phyloP scores from a whole-genome alignment of 2,888 invertebrate genomes.

The Mantis religiosa region DNA sequence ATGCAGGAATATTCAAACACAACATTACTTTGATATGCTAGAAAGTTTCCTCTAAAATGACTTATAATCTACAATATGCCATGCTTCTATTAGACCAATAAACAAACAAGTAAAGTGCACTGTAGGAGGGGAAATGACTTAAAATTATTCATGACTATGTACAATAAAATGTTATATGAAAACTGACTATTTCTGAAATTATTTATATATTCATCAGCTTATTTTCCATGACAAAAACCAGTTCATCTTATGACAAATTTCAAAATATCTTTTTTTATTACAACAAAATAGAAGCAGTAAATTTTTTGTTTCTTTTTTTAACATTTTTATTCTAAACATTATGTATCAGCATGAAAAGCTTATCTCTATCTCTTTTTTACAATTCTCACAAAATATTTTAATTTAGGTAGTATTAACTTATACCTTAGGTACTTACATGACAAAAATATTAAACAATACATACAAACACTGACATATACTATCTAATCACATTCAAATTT shows the following conservation, averaged over 20 bases:
- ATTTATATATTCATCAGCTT: not conserved
- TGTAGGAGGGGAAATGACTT: not conserved
- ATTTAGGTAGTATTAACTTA: not conserved
- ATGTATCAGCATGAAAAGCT: not conserved
- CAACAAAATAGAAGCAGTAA: not conserved
- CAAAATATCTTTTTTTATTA: not conserved
- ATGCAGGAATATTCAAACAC: not conserved
- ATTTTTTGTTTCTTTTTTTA: not conserved
- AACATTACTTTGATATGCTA: not conserved
- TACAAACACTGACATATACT: not conserved
- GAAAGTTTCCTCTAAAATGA: not conserved
- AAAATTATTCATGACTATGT: not conserved
- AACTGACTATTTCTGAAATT: not conserved
- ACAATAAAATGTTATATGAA: not conserved
- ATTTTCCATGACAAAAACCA: not conserved
- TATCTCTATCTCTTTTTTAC: not conserved
- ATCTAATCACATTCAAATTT: not conserved
- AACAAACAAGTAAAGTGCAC: not conserved
- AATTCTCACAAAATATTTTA: not conserved
- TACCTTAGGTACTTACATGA: not conserved
- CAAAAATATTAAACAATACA: too few relatives aligned
- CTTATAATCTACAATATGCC: not conserved
- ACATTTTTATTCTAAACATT: not conserved
- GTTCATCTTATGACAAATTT: not conserved
- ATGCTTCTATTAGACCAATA: not conserved